phyloP scores from a whole-genome alignment of 2,797 vertebrate genomes.

The Mareca penelope region DNA sequence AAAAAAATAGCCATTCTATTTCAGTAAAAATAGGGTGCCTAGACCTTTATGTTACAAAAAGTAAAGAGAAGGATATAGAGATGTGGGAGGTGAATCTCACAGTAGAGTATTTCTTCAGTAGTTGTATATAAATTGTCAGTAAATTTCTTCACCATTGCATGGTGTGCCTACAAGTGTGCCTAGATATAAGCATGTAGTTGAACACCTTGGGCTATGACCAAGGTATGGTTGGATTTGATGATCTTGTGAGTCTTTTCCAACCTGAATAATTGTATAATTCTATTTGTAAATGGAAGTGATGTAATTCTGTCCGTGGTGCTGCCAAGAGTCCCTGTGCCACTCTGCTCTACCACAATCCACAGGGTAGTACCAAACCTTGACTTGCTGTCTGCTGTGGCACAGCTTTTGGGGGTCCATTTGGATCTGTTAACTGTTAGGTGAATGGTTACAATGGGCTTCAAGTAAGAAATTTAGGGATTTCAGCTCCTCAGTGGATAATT shows the following conservation, averaged over 20 bases:
- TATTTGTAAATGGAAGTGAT: not conserved
- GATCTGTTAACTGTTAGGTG: not conserved
- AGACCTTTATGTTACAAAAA: not conserved
- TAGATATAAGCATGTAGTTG: not conserved
- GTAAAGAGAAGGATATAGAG: not conserved
- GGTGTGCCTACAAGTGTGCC: not conserved
- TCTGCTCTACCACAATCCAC: fast-evolving
- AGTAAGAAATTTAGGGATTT: not conserved
- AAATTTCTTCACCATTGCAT: not conserved
- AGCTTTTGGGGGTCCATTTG: not conserved
- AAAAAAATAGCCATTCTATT: not conserved
- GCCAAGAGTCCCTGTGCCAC: fast-evolving
- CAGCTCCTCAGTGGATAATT: not conserved
- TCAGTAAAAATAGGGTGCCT: not conserved
- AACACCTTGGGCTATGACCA: not conserved
- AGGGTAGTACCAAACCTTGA: not conserved
- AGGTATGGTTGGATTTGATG: not conserved
- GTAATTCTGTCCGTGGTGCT: not conserved
- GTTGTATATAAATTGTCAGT: not conserved
- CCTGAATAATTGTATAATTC: not conserved
- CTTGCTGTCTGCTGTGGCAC: not conserved
- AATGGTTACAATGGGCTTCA: not conserved
- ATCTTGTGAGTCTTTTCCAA: not conserved
- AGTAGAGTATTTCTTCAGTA: not conserved
- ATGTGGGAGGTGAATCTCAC: not conserved